Conservation (phyloP, 2,797 vertebrate species). For the Dromococcyx pavoninus region DNA sequence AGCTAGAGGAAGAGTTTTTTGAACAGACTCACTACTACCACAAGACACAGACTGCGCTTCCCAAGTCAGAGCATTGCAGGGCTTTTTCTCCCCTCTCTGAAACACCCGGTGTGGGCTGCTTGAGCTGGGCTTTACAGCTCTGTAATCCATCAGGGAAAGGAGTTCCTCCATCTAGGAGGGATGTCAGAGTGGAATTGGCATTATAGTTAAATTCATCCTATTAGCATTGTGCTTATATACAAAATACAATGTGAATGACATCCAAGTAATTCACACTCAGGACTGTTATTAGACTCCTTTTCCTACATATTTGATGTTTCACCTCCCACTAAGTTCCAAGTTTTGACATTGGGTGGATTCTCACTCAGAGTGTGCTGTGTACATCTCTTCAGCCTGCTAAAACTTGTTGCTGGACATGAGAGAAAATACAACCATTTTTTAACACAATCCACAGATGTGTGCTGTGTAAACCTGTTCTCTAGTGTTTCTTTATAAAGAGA, state of each 20-base stretch:
- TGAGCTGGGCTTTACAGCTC: neutral
- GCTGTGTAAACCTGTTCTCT: neutral
- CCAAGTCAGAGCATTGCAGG: neutral
- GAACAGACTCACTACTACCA: rapidly evolving
- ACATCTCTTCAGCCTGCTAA: neutral
- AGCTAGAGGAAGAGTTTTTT: conserved; percentile 10
- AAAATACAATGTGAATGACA: neutral
- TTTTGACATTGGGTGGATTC: neutral
- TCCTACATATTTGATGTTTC: neutral
- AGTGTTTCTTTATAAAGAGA: neutral
- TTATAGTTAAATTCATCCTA: neutral
- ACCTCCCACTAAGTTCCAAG: neutral
- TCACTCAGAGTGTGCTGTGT: rapidly evolving
- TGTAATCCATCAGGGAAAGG: neutral
- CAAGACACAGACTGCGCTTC: neutral
- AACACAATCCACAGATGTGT: neutral
- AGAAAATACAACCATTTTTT: neutral
- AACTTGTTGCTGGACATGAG: neutral
- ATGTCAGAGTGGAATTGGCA: neutral
- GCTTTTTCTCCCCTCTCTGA: neutral
- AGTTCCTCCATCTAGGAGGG: neutral
- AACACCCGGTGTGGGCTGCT: neutral
- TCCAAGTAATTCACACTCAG: neutral
- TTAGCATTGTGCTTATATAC: neutral
- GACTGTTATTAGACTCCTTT: neutral